Percentiles rank a stretch among this genome's conserved stretches.
phyloP scores from a whole-genome alignment of 2,113 vertebrate genomes.

The Boulengeromyrus knoepffleri region DNA sequence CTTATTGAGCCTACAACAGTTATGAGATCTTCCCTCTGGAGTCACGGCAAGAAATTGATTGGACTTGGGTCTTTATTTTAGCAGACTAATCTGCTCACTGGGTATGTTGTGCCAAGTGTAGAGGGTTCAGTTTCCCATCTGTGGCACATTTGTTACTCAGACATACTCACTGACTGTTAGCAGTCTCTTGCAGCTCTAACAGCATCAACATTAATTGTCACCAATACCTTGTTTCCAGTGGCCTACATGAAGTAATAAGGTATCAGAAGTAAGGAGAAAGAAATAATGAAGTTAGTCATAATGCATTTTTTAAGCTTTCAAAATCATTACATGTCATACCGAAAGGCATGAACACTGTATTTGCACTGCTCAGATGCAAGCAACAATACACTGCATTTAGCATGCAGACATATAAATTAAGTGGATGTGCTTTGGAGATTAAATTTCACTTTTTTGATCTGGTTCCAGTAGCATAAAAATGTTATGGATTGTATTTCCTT shows the following conservation, averaged over 20 bases:
- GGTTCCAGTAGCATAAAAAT: constrained; percentile 36
- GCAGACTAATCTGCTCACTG: not conserved
- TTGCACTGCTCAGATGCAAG: not conserved
- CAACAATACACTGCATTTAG: not conserved
- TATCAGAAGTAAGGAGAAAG: not conserved
- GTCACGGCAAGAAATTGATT: not conserved
- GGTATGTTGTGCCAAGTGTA: not conserved
- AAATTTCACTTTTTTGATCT: constrained; percentile 47
- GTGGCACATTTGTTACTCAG: not conserved
- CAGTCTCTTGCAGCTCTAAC: not conserved
- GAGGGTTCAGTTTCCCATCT: not conserved
- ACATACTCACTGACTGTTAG: not conserved
- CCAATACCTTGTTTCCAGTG: not conserved
- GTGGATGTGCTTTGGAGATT: constrained; percentile 45
- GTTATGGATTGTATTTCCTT: constrained; percentile 39
- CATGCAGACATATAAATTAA: constrained; percentile 25
- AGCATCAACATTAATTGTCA: not conserved
- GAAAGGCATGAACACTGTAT: not conserved
- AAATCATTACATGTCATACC: not conserved
- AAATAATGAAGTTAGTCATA: not conserved
- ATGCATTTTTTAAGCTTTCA: not conserved
- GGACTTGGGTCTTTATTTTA: not conserved
- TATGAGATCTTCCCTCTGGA: not conserved
- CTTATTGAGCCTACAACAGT: not conserved
- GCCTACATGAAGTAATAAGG: not conserved